Percentiles rank a stretch among this genome's conserved stretches.
Evolutionary conservation across 2,888 invertebrate species (phyloP).

Genomic region (Operophtera brumata): DNA sequence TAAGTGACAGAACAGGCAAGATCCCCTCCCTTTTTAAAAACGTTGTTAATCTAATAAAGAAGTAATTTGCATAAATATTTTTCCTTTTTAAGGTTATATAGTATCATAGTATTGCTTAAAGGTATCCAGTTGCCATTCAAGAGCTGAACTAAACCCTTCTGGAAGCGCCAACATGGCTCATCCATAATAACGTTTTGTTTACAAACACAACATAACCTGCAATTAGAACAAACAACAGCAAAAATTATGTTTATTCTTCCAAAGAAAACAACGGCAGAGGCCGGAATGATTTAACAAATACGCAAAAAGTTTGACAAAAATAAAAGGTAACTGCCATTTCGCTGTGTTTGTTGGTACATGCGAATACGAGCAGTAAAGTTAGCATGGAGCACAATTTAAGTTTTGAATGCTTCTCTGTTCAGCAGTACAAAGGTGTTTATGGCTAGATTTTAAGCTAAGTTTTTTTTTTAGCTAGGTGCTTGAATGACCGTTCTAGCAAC

Average conservation of each 20-base stretch:
- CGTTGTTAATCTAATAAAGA: no score
- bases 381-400: no score
- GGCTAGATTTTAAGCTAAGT: no score
- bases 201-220: conserved; percentile 40
- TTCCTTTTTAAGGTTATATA: no score
- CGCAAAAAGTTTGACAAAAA: conserved; percentile 23
- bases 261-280: conserved; percentile 28
- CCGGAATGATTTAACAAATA: conserved; percentile 14
- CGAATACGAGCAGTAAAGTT: background rate
- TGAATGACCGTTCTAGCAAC: no score
- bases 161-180: conserved; percentile 30
- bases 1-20: no score
- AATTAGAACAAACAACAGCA: conserved; percentile 42
- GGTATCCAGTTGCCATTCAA: background rate
- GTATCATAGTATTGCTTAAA: no score
- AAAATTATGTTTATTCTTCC: conserved; percentile 35
- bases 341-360: background rate
- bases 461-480: no score
- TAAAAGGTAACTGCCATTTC: conserved; percentile 6
- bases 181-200: conserved; percentile 43
- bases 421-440: no score
- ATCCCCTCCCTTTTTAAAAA: no score
- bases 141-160: conserved; percentile 28
- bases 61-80: background rate
- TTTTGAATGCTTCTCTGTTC: no score